Evolutionary conservation across 2,113 vertebrate species (phyloP), one percentile per base, ranked within the genome.

Genomic region (Callopanchax toddi): DNA sequence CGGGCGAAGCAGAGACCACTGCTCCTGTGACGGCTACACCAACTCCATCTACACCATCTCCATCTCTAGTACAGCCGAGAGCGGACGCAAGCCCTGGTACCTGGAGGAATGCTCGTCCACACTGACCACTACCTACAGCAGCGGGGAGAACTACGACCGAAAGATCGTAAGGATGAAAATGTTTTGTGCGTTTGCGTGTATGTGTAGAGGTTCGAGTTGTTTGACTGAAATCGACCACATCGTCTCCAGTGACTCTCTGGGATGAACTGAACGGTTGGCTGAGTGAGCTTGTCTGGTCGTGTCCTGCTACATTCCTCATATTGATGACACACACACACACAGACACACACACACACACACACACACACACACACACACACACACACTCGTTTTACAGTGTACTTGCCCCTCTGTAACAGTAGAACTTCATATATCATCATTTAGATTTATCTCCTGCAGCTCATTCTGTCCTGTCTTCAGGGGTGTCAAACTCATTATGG

Each of bases 1-100:
- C 0, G 97, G 97, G 21, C 93, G 97, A 65, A 99, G 96, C 91
- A 92, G 96, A 76, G 97, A 99, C 85, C 97, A 99, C 83, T 99
- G 97, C 72, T 99, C 97, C 22, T 99, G 97, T 43, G 97, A 99
- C 0, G 97, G 97, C 71, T 99, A 99, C 87, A 99, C 97, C 85
- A 99, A 99, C 77, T 97, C 95, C 81, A 99, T 99, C 89, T 99
- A 98, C 79, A 99, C 97, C 69, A 99, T 99, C 85, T 99, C 97
- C 70, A 99, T 99, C 82, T 98, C 96, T 88, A 99, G 97, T 89
- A 99, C 97, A 1, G 96, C 97, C 0, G 97, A 99, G 85, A 99
- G 97, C 0, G 97, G 96, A 5, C 95, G 97, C 81, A 99, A 99
- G 65, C 97, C 97, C 0, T 99, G 97, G 97, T 99, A 99, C 89